phyloP scores from a whole-genome alignment of 2,888 invertebrate genomes.

The Nymphalis polychloros region DNA sequence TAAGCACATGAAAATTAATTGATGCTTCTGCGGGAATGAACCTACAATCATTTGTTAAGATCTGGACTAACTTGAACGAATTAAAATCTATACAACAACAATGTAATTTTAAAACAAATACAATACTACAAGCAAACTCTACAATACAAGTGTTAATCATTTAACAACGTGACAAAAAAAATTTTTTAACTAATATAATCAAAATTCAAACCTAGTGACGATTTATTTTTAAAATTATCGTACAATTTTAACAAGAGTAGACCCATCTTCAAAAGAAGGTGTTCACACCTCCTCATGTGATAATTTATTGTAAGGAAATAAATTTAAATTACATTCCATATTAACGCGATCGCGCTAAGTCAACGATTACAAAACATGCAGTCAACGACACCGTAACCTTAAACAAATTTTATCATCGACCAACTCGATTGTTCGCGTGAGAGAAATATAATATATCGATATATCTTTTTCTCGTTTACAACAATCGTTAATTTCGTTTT shows the following conservation, averaged over 20 bases:
- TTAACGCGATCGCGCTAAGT: constrained; percentile 17
- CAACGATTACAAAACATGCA: constrained; percentile 23
- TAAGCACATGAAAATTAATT: too few species aligned
- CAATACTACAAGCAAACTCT: too few species aligned
- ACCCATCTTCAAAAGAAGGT: neutral
- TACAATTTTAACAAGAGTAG: neutral
- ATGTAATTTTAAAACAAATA: too few species aligned
- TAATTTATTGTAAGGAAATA: constrained; percentile 16
- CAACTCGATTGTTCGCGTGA: constrained; percentile 3
- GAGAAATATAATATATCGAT: constrained; percentile 9
- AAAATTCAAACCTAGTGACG: neutral
- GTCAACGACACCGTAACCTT: constrained; percentile 29
- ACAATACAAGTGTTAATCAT: too few species aligned
- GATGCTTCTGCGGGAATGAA: too few species aligned
- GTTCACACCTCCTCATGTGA: constrained; percentile 9
- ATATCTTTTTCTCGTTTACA: neutral
- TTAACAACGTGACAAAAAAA: neutral
- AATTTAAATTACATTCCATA: constrained; percentile 15
- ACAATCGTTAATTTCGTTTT: neutral
- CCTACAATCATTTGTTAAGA: too few species aligned
- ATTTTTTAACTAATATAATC: neutral
- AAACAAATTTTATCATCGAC: constrained; percentile 20
- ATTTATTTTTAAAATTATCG: neutral
- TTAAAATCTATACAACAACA: too few species aligned
- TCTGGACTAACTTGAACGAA: too few species aligned